Base-by-base conservation (phyloP, 2,888 invertebrate species). In the Ariolimax columbianus region DNA sequence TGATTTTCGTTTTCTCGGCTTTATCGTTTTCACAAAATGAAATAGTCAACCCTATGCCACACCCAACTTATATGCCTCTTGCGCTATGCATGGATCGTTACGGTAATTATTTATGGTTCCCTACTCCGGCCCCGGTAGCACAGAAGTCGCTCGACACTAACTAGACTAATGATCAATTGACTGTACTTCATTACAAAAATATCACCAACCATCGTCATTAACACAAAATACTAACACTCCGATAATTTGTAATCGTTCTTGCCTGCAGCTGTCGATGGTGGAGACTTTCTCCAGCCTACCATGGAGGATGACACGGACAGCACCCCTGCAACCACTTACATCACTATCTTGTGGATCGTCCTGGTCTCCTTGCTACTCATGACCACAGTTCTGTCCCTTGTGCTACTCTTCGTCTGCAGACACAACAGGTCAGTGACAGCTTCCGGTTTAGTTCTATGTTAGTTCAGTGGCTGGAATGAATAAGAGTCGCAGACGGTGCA, bases 281-380 rank as follows among this genome's bases (percentile, higher is more conserved):
- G 84, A 23, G 82, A 51, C 0, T 85, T 77, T 77, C 26, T 40
- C 38, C 81, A 75, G 66, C 75, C 73, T 14, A 59, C n/a, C 30
- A 26, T 55, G 19, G 19, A 6, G n/a, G 26, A 33, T 1, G 72
- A 59, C 59, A 55, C 19, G 68, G 78, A 36, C 36, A 43, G 30
- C n/a, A 0, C 40, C 6, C 59, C 68, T 55, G 78, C 82, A 23
- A 73, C 77, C 23, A 70, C 84, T 0, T 87, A 86, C 77, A 84
- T 87, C 36, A 84, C 82, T 11, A 87, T 86, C 84, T 68, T 87
- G 82, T 87, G 87, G 87, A 84, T 84, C 19, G 77, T 87, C 38
- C 78, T 88, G 4, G 82, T 85, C 43, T 86, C 84, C 43, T 68
- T 85, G 51, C 66, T 87, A 51, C 55, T 86, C 70, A 55, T 88